Percentiles rank a stretch among this genome's conserved stretches.
Conservation (phyloP, 2,113 vertebrate genomes). For the Forbesichthys agassizii region DNA sequence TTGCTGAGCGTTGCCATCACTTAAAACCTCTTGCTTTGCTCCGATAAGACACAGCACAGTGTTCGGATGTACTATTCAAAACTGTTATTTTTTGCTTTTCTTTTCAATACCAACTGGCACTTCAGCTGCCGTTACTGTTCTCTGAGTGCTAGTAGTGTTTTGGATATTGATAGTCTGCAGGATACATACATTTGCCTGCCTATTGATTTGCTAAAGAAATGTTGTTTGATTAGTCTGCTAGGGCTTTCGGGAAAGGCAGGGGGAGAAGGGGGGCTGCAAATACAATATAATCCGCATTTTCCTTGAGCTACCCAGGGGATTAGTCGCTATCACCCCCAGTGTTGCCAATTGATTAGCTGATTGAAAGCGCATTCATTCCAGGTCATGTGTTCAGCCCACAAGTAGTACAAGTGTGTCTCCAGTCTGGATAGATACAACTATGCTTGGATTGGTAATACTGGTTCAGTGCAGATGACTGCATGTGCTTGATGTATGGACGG, state of each 20-base stretch:
- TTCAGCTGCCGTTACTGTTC: conserved; percentile 5
- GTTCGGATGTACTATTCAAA: conserved; percentile 28
- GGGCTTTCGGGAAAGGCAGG: conserved; percentile 50
- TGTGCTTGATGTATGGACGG: too few relatives aligned
- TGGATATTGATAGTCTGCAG: conserved; percentile 24
- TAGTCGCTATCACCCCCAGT: conserved; percentile 59
- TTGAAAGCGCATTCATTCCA: conserved; percentile 66
- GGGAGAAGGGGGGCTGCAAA: conserved; percentile 43
- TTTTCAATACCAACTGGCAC: not conserved
- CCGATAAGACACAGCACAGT: conserved; percentile 47
- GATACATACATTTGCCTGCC: conserved; percentile 46
- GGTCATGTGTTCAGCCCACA: conserved; percentile 63
- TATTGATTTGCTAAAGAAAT: conserved; percentile 59
- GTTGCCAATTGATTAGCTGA: conserved; percentile 70
- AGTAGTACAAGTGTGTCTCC: conserved; percentile 49
- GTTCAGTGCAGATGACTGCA: too few relatives aligned
- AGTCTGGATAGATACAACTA: conserved; percentile 46
- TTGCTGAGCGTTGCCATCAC: conserved; percentile 40
- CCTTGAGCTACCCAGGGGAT: conserved; percentile 55
- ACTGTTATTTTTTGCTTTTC: too few relatives aligned
- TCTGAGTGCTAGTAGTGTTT: conserved; percentile 23
- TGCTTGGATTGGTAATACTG: too few relatives aligned
- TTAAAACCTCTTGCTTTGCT: conserved; percentile 37
- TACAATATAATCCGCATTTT: conserved; percentile 65
- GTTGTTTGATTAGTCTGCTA: conserved; percentile 65